These are phyloP conservation scores for Pteria penguin DNA, from an alignment of 2,888 invertebrate genomes.

Conservation along the genomic window DNA sequence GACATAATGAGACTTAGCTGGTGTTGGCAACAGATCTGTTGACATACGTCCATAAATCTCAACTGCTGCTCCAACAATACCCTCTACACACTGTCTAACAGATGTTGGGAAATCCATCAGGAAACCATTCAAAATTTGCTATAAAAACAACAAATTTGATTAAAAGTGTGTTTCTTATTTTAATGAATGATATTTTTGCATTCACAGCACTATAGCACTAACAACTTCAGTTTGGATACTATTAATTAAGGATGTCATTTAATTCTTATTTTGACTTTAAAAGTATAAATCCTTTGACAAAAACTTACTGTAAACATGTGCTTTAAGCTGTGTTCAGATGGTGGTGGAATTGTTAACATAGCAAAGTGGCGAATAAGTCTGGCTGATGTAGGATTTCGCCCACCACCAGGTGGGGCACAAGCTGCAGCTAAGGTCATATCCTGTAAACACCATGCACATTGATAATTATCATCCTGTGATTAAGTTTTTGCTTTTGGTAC, in stretches of 20 bases:
- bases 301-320: conserved; percentile 79
- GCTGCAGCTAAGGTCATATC: conserved; percentile 85
- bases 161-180: no score
- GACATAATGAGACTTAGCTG: conserved; percentile 81
- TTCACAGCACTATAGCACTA: no score
- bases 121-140: conserved; percentile 87
- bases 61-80: conserved; percentile 78
- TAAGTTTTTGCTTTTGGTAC: no score
- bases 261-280: no score
- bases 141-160: conserved; percentile 41
- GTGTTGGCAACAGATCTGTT: conserved; percentile 80
- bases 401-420: conserved; percentile 81
- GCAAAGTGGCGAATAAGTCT: conserved; percentile 79
- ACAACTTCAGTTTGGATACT: no score
- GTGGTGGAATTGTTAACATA: conserved; percentile 79
- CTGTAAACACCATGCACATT: no score
- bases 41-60: conserved; percentile 80
- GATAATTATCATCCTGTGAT: no score
- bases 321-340: conserved; percentile 79
- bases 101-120: conserved; percentile 87
- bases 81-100: conserved; percentile 76
- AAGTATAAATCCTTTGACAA: background rate
- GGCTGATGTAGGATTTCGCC: conserved; percentile 79
- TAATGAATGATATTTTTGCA: no score
- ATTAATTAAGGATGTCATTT: no score